Percentiles rank a stretch among this genome's conserved stretches.
Evolutionary conservation across 2,888 invertebrate genomes (phyloP).

Genomic region (Eupithecia vulgata): DNA sequence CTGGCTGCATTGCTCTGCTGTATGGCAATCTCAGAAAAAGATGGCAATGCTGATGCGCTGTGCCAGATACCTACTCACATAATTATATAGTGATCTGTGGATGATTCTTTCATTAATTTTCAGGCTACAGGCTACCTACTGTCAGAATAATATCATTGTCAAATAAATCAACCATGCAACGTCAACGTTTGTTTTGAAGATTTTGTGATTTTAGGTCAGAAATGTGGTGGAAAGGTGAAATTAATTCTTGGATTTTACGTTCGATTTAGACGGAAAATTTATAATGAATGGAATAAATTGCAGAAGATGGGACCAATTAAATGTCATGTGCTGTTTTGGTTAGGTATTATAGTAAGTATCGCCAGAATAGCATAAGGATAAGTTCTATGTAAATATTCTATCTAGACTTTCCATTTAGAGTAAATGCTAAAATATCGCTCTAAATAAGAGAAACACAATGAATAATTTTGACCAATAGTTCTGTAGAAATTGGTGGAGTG

Average conservation of each 20-base stretch:
- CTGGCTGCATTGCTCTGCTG: too few relatives aligned
- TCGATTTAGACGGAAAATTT: conserved; percentile 34
- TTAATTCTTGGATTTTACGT: conserved; percentile 15
- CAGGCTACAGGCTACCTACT: neutral
- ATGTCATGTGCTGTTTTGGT: conserved; percentile 56
- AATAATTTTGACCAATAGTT: too few relatives aligned
- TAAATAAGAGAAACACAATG: too few relatives aligned
- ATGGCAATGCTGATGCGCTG: too few relatives aligned
- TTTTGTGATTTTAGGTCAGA: conserved; percentile 6
- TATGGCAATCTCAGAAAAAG: too few relatives aligned
- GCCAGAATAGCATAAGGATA: neutral
- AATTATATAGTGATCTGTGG: too few relatives aligned
- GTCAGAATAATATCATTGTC: neutral
- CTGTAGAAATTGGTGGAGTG: too few relatives aligned
- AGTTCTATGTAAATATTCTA: neutral
- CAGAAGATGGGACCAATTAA: conserved; percentile 54
- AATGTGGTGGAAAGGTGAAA: conserved; percentile 7
- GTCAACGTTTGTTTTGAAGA: conserved; percentile 16
- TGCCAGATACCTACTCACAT: too few relatives aligned
- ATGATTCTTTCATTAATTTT: neutral
- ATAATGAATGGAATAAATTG: conserved; percentile 51
- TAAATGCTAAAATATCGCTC: neutral
- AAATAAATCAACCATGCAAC: neutral
- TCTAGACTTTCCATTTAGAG: neutral
- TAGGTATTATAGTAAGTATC: conserved; percentile 60